Conservation (phyloP, 2,888 invertebrate species). For the Meiosimyza decipiens region DNA sequence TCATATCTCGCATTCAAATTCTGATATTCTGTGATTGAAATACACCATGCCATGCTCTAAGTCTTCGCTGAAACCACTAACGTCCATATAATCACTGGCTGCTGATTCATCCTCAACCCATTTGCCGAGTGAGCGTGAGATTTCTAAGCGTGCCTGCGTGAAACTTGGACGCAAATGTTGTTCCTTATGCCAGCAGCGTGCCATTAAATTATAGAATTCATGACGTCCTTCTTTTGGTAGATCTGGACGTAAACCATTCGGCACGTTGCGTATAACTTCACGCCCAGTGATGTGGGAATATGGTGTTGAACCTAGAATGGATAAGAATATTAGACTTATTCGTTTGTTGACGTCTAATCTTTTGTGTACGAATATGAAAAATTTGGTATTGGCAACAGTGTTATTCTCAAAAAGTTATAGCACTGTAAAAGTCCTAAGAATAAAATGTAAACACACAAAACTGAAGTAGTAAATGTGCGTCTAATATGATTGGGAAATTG, state of each 20-base stretch:
- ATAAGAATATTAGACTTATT: not conserved
- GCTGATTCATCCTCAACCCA: slow-evolving; percentile 66
- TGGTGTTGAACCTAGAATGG: slow-evolving; percentile 79
- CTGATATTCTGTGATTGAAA: slow-evolving; percentile 70
- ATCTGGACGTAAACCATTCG: slow-evolving; percentile 81
- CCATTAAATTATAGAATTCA: slow-evolving; percentile 74
- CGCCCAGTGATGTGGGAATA: slow-evolving; percentile 87
- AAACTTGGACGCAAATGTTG: slow-evolving; percentile 80
- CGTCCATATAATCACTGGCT: slow-evolving; percentile 67
- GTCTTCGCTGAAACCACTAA: slow-evolving; percentile 67
- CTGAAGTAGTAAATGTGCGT: no score
- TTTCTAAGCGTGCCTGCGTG: slow-evolving; percentile 69
- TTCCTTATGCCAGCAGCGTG: slow-evolving; percentile 76
- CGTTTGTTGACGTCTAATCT: not conserved
- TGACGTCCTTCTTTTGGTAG: slow-evolving; percentile 83
- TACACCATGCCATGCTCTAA: slow-evolving; percentile 67
- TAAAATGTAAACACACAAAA: no score
- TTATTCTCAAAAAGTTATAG: no score
- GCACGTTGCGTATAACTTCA: slow-evolving; percentile 83
- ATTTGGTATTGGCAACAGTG: not conserved
- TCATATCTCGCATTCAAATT: slow-evolving; percentile 75
- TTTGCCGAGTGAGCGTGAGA: slow-evolving; percentile 63
- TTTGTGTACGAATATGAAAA: not conserved
- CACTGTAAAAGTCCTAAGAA: no score
- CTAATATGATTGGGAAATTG: no score